phyloP scores from a whole-genome alignment of 2,797 vertebrate species.

The Alca torda region DNA sequence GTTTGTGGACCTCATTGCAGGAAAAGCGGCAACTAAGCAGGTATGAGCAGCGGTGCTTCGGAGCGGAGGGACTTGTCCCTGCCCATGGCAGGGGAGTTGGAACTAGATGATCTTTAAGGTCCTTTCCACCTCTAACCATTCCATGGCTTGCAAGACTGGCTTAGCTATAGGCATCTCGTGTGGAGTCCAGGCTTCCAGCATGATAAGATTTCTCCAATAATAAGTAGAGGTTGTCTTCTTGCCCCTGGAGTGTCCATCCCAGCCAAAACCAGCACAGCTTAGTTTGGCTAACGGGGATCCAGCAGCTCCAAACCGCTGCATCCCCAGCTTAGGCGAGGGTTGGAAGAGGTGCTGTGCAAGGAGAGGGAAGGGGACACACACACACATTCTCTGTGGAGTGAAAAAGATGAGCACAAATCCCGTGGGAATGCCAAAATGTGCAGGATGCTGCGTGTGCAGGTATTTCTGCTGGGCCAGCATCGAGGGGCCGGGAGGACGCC shows the following conservation, averaged over 20 bases:
- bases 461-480: constrained; percentile 65
- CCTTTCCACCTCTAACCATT: background rate
- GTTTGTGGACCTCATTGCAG: background rate
- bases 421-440: background rate
- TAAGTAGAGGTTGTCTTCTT: background rate
- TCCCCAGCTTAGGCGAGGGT: background rate
- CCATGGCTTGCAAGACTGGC: background rate
- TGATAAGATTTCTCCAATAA: background rate
- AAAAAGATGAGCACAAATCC: constrained; percentile 32
- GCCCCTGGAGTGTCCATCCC: background rate
- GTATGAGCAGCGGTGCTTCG: background rate
- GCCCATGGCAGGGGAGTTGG: background rate
- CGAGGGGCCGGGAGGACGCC: constrained; percentile 14
- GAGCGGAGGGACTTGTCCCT: background rate
- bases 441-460: constrained; percentile 56
- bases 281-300: background rate
- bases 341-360: background rate
- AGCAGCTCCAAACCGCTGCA: background rate
- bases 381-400: background rate
- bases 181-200: background rate
- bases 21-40: background rate
- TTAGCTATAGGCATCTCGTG: background rate
- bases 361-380: background rate
- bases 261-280: background rate
- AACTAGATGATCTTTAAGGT: background rate